These are phyloP conservation scores for Vanacampus margaritifer DNA, from an alignment of 2,113 vertebrate species.

Conservation along the genomic window DNA sequence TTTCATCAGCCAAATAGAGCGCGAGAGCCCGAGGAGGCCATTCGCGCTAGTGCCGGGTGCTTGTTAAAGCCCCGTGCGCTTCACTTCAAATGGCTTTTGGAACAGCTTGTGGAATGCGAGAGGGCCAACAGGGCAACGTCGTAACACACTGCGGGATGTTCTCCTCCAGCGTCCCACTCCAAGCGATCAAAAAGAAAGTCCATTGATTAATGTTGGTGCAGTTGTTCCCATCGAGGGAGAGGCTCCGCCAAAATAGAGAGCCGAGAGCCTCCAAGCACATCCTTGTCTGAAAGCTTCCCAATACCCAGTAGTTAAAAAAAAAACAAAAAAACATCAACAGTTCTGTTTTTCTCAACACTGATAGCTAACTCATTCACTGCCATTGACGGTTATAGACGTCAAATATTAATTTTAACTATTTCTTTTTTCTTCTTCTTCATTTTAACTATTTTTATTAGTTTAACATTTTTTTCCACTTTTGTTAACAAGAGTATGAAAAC, in stretches of 20 bases:
- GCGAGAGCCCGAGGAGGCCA: constrained; percentile 51
- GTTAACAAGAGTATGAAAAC: no score
- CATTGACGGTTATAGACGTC: no score
- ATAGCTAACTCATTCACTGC: not conserved
- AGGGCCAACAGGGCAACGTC: constrained; percentile 59
- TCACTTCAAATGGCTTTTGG: constrained; percentile 63
- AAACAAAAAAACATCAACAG: constrained; percentile 27
- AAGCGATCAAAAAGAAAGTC: constrained; percentile 56
- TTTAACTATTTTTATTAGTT: no score
- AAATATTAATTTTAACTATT: no score
- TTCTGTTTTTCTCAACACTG: constrained; percentile 6
- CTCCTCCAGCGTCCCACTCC: constrained; percentile 60
- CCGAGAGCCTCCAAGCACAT: constrained; percentile 14
- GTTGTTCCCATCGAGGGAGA: constrained; percentile 45
- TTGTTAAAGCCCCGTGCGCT: constrained; percentile 60
- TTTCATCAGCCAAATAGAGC: constrained; percentile 43
- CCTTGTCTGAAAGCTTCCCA: constrained; percentile 18
- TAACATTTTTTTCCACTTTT: no score
- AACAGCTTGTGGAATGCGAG: constrained; percentile 60
- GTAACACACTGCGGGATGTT: constrained; percentile 63
- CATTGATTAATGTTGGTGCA: constrained; percentile 59
- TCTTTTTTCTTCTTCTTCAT: no score
- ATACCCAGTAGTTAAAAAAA: constrained; percentile 25
- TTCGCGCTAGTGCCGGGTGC: constrained; percentile 53
- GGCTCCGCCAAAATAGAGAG: constrained; percentile 20